Percentiles rank a stretch among this genome's conserved stretches.
Evolutionary conservation across 2,113 vertebrate species (phyloP).

Genomic region (Alosa alosa): DNA sequence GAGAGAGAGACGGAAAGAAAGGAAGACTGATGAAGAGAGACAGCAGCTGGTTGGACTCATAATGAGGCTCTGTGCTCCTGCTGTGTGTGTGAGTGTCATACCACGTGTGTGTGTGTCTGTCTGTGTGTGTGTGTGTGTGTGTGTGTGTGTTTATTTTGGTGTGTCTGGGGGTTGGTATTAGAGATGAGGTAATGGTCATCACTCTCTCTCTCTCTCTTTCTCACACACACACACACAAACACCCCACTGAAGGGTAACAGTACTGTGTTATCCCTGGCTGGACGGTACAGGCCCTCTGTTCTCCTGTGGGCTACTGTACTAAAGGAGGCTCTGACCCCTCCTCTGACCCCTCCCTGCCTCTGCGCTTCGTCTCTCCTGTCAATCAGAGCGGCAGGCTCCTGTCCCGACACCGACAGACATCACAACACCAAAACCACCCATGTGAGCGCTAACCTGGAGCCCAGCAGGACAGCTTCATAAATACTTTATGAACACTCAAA

Average conservation of each 20-base stretch:
- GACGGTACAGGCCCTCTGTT: not conserved
- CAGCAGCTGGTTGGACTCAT: slow-evolving; percentile 60
- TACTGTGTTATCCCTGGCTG: not conserved
- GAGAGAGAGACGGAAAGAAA: not conserved
- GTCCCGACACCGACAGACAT: not conserved
- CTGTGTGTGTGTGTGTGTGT: slow-evolving; percentile 28
- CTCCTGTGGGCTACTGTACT: not conserved
- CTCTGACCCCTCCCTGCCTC: not conserved
- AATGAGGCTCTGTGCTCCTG: slow-evolving; percentile 52
- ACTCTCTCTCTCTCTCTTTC: not conserved
- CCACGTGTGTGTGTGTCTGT: slow-evolving; percentile 25
- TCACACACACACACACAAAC: not conserved
- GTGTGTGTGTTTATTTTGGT: slow-evolving; percentile 14
- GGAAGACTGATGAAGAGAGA: slow-evolving; percentile 35
- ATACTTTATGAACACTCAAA: not conserved
- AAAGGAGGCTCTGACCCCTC: not conserved
- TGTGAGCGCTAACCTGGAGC: not conserved
- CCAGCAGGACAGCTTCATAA: not conserved
- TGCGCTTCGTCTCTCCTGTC: not conserved
- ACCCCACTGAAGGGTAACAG: not conserved
- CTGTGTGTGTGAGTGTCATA: slow-evolving; percentile 28
- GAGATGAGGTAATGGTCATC: not conserved
- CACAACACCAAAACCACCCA: not conserved
- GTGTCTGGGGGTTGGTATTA: not conserved
- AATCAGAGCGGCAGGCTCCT: not conserved